Evolutionary conservation across 2,797 vertebrate species (phyloP).

Genomic region (Phylloscopus collybita): DNA sequence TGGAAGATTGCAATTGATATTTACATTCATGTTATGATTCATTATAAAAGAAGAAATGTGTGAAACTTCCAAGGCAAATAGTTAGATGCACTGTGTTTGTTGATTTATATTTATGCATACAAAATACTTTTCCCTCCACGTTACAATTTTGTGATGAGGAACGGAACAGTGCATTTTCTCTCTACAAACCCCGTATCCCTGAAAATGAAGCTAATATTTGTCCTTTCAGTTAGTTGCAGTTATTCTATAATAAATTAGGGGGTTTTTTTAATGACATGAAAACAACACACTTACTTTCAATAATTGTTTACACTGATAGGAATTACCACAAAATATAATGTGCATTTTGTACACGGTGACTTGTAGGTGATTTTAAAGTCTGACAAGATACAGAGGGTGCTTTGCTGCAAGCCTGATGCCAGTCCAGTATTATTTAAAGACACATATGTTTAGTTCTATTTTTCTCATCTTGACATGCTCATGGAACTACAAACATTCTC

Average conservation of each 20-base stretch:
- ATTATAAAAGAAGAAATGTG: background rate
- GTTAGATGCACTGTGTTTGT: background rate
- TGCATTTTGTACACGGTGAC: background rate
- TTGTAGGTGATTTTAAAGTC: background rate
- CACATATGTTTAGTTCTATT: background rate
- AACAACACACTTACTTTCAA: background rate
- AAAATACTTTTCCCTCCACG: background rate
- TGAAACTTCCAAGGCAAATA: slow-evolving; percentile 30
- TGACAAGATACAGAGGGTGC: background rate
- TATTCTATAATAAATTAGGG: background rate
- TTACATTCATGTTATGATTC: slow-evolving; percentile 22
- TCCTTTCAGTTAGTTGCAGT: background rate
- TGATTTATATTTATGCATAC: background rate
- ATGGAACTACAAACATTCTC: background rate
- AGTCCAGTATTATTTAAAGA: background rate
- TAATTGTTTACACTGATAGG: background rate
- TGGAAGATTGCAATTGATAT: background rate
- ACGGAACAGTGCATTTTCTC: background rate
- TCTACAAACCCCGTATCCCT: background rate
- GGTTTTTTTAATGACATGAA: background rate
- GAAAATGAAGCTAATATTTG: background rate
- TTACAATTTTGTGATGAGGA: background rate
- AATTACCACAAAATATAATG: background rate
- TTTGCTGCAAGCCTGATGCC: background rate
- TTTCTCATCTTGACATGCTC: background rate